phyloP scores from a whole-genome alignment of 2,113 vertebrate species.

The Peromyscus maniculatus region DNA sequence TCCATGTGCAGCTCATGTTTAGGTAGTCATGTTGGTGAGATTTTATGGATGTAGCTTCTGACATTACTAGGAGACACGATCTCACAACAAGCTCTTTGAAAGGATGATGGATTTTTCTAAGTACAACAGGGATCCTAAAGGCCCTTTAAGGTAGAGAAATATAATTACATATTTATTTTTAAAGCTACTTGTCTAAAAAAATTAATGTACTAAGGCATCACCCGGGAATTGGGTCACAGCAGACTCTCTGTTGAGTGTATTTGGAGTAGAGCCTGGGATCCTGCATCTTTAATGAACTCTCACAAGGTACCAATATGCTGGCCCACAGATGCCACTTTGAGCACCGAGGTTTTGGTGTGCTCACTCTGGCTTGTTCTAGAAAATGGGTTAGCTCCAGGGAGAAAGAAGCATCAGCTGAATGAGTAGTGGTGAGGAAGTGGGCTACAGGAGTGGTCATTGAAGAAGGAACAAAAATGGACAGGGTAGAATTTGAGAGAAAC shows the following conservation, averaged over 20 bases:
- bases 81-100: neutral
- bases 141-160: neutral
- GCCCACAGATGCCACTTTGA: neutral
- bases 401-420: neutral
- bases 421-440: neutral
- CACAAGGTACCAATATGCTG: neutral
- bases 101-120: neutral
- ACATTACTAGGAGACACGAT: neutral
- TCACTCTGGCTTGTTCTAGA: neutral
- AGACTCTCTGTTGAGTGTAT: neutral
- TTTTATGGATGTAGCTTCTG: neutral
- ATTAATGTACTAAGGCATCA: neutral
- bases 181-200: neutral
- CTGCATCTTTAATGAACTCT: slow-evolving; percentile 26
- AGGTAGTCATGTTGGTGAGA: neutral
- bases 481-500: neutral
- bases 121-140: neutral
- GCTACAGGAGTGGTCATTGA: neutral
- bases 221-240: neutral
- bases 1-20: neutral
- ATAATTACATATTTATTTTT: slow-evolving; percentile 45
- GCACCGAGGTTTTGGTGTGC: neutral
- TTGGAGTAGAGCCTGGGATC: neutral
- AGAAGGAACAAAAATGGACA: neutral
- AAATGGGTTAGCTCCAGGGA: neutral